These are phyloP conservation scores for Chaetophractus vellerosus DNA, from an alignment of 2,797 vertebrate species.

Conservation along the genomic window DNA sequence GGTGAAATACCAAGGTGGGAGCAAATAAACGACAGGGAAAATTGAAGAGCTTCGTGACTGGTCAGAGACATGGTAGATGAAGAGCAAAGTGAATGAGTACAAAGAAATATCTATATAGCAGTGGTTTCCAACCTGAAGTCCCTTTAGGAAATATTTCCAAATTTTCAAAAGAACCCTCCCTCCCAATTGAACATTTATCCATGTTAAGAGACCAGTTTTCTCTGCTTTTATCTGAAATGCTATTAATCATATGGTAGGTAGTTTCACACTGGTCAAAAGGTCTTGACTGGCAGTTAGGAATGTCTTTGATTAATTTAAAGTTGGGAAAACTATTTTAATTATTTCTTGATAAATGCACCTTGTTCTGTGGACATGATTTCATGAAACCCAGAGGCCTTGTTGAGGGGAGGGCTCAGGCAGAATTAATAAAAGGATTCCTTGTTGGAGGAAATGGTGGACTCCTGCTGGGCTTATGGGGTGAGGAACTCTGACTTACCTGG, in stretches of 20 bases:
- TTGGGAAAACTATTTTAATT: conserved; percentile 71
- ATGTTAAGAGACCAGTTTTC: conserved; percentile 63
- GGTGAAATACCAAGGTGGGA: not conserved
- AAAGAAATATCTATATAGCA: not conserved
- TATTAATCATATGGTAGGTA: conserved; percentile 67
- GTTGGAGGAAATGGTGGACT: not conserved
- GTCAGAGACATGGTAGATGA: not conserved
- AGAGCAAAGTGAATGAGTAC: not conserved
- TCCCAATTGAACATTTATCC: conserved; percentile 23
- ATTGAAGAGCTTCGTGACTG: not conserved
- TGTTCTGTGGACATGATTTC: conserved; percentile 11
- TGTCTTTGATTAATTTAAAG: conserved; percentile 71
- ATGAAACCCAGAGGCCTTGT: conserved; percentile 5
- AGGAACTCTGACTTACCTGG: not conserved
- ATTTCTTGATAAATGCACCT: conserved; percentile 67
- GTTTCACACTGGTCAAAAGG: conserved; percentile 70
- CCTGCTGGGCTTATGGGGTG: not conserved
- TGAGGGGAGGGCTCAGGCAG: not conserved
- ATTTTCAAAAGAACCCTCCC: conserved; percentile 29
- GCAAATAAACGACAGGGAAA: not conserved
- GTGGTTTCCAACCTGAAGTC: not conserved
- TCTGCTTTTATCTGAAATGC: conserved; percentile 69
- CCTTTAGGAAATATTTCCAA: conserved; percentile 49
- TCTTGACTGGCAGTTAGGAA: conserved; percentile 10
- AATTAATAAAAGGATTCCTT: conserved; percentile 9